phyloP scores from a whole-genome alignment of 1,140 invertebrate species.

The Drosophila albomicans region DNA sequence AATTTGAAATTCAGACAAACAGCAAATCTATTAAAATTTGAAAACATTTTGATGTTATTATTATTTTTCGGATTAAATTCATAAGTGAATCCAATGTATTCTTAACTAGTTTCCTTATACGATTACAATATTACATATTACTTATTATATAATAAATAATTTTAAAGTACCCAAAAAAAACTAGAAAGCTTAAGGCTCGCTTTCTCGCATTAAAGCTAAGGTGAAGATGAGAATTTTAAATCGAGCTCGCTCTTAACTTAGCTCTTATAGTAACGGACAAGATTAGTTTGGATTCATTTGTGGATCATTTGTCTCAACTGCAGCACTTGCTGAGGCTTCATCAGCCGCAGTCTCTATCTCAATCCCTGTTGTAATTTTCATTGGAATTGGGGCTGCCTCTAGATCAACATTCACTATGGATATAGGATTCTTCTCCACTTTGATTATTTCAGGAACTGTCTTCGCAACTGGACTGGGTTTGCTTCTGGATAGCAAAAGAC shows the following conservation, averaged over 20 bases:
- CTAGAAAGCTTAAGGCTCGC: background rate
- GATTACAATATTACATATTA: background rate
- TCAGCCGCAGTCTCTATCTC: too few species aligned
- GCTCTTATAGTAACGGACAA: too few species aligned
- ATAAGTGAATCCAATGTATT: too few species aligned
- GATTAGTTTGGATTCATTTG: too few species aligned
- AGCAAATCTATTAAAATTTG: too few species aligned
- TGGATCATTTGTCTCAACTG: background rate
- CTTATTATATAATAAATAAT: slow-evolving; percentile 1
- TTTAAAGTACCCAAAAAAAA: background rate
- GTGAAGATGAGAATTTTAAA: too few species aligned
- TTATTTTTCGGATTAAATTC: too few species aligned
- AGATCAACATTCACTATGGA: background rate
- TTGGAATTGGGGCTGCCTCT: background rate
- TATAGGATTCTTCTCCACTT: background rate
- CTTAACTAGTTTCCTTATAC: too few species aligned
- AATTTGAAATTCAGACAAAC: too few species aligned
- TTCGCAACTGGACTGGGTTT: background rate
- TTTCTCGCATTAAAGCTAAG: too few species aligned
- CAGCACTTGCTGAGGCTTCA: background rate
- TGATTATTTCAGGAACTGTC: background rate
- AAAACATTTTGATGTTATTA: too few species aligned
- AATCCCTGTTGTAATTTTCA: too few species aligned
- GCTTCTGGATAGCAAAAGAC: slow-evolving; percentile 24
- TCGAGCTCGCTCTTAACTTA: background rate